A percentile compares a stretch with the other conserved stretches of the same genome.
These are phyloP conservation scores for Bos taurus DNA, from an alignment of 2,113 vertebrate species.

Conservation along the genomic window ARS-UCD2.0 NC_037347.1:54463001-54463500, in stretches of 20 bases:
- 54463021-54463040: neutral
- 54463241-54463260: neutral
- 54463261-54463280: neutral
- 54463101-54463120: neutral
- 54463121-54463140: neutral
- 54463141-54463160: neutral
- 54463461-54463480: neutral
- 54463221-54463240: neutral
- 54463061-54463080: neutral
- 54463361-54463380: too few relatives aligned
- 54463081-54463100: neutral
- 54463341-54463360: too few relatives aligned
- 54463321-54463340: neutral
- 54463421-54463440: neutral
- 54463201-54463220: neutral
- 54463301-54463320: neutral
- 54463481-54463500: neutral
- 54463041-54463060: neutral
- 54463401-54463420: neutral
- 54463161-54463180: neutral
- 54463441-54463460: neutral
- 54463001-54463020: neutral
- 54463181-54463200: neutral
- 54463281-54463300: neutral
- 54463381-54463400: neutral